Percentiles rank a stretch among this genome's conserved stretches.
These are phyloP conservation scores for Nasua narica DNA, from an alignment of 2,797 vertebrate species.

Conservation along the genomic window DNA sequence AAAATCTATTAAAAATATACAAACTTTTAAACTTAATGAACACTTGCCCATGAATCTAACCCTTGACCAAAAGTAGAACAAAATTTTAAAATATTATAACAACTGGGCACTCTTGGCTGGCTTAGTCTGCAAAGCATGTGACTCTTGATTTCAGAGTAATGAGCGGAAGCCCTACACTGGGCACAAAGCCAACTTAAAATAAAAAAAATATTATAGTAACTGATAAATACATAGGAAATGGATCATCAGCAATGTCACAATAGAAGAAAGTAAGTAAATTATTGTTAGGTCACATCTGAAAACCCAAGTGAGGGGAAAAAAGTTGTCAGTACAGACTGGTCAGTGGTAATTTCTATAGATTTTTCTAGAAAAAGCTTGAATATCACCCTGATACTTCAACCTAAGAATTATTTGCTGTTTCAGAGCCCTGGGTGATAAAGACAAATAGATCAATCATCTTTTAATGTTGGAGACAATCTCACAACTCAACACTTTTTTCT, in stretches of 20 bases:
- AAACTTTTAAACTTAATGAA: neutral
- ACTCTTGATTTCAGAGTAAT: neutral
- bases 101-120: neutral
- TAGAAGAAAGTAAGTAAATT: neutral
- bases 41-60: neutral
- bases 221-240: too few species aligned
- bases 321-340: neutral
- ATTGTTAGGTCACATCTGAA: neutral
- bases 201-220: neutral
- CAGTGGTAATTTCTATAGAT: neutral
- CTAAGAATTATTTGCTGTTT: neutral
- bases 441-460: neutral
- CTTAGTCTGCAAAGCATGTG: neutral
- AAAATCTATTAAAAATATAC: neutral
- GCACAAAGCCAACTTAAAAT: too few species aligned
- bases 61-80: neutral
- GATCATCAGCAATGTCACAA: neutral
- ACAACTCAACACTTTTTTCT: neutral
- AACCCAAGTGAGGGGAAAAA: neutral
- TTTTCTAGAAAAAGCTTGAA: neutral
- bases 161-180: too few species aligned
- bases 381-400: neutral
- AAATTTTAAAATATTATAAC: neutral
- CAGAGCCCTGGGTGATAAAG: neutral
- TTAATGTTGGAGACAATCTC: neutral